Evolutionary conservation across 1,140 invertebrate species (phyloP), one percentile per base, ranked within the genome.

Genomic region (Calosoma granatense): DNA sequence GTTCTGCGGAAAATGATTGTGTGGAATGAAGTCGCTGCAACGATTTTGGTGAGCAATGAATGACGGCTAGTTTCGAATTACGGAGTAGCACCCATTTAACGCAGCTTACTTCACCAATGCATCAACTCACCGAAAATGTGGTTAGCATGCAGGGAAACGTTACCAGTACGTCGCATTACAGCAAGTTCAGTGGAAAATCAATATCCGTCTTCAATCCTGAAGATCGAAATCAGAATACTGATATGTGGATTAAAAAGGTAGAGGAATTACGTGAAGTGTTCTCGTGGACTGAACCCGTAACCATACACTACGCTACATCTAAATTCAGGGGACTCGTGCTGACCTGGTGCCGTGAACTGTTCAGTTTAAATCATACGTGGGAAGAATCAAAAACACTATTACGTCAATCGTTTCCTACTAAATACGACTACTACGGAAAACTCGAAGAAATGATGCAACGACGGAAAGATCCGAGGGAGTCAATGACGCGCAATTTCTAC

Each of bases 311-410:
- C 57, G 62, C 63, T 9, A 55, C 62, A 9, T 61, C 65, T 3
- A 69, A 67, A 60, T 55, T 69, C n/a, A 36, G 55, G 1, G 69
- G 67, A 1, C n/a, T 68, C 4, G 69, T 69, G 0, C 61, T 63
- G 53, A 55, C 58, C 1, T 72, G 67, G 70, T 70, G 70, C 52
- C 62, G 64, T 20, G 59, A 64, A n/a, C 56, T 69, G 55, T 23
- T 63, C 12, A 58, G 59, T 2, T 3, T 70, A 1, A 58, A 59
- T n/a, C 61, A 59, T 55, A 61, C 61, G 1, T 70, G 69, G 69
- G n/a, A n/a, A 2, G 65, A 72, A 53, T 70, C 65, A 65, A 70
- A 70, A 55, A 53, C 51, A 9, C 68, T 67, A 56, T 30, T 72
- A 22, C 23, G 60, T 20, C 57, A 58, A 17, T 65, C 63, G 3